Evolutionary conservation across 2,888 invertebrate species (phyloP), one percentile per base, ranked within the genome.

Genomic region (Cephalotes varians): DNA sequence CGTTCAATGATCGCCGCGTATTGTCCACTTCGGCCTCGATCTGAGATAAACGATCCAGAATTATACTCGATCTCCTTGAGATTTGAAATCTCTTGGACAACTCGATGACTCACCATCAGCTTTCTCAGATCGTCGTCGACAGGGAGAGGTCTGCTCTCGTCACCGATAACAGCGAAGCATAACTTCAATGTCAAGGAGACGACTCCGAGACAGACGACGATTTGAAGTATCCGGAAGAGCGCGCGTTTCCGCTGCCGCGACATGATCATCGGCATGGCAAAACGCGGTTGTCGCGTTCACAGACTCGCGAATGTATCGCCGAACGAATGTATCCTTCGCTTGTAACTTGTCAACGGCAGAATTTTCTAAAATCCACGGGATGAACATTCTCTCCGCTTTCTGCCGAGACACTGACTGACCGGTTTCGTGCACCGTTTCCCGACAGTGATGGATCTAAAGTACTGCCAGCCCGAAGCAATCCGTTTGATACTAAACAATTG

Each of bases 1-100:
- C 90, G 54, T 87, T 89, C 2, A 86, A 76, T 18, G 93, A 83
- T 67, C 95, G 90, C 21, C 94, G 93, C 47, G 95, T 95, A 88
- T 97, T 94, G 82, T 96, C 96, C 2, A 89, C 91, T 83, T 95
- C 95, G 1, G 95, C 95, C 71, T 93, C 90, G 15, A 84, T 86
- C 94, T 95, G 69, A 56, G 85, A 86, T 79, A 49, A 69, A 44
- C 15, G 6, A 31, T 18, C 3, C 21, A 34, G 12, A 51, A 67
- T 64, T 67, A 65, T 37, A 49, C 28, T 51, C 28, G 44, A 25
- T 49, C 25, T 10, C 28, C 58, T 47, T 47, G 25, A 76, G 18
- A 49, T 28, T 51, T 18, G 1, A 25, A 37, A 28, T 54, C 21
- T 10, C 9, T 25, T n/a, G n/a, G n/a, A n/a, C n/a, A n/a, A n/a